Base-by-base conservation (phyloP, 2,888 invertebrate species). In the Drosophila acutilabella region DNA sequence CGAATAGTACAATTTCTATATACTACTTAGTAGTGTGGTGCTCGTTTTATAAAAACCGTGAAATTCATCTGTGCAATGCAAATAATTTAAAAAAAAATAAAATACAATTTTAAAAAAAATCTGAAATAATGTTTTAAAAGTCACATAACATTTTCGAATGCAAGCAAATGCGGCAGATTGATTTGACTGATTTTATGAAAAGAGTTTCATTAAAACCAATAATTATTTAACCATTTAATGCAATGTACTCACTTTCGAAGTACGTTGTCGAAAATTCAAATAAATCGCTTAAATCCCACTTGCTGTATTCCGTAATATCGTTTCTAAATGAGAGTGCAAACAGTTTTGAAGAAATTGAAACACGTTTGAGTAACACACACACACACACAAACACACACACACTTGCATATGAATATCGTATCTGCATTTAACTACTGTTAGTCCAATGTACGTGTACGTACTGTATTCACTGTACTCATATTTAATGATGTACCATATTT, bases 341-440 rank as follows among this genome's bases (percentile, higher is more conserved):
- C 65, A 64, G 53, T 64, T 42, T 61, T 81, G 60, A 74, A 65
- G 89, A 90, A 92, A 92, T 91, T 92, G 92, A 92, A 92, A 92
- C 92, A 92, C 85, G 92, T 92, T 92, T 92, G 92, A 92, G 91
- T 78, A 69, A 65, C 60, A 64, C 42, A 48, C 40, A 42, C 42
- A 30, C 23, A 41, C 13, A 10, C 47, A 48, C 6, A 33, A n/a
- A 33, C 50, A 51, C 51, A 40, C 38, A 23, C 40, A 36, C n/a
- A 36, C 38, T n/a, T 41, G 73, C 66, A 66, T 74, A 90, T 91
- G 91, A 90, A 91, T 91, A 91, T 91, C 91, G 91, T 91, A 91
- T 90, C 84, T 64, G 64, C 64, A 71, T 71, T 52, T 40, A 65
- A 61, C 30, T 42, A 53, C 11, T 59, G 30, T 47, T 62, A 59